These are phyloP conservation scores for Tenthredo scrophulariae DNA, from an alignment of 2,888 invertebrate species.

Conservation along the genomic window DNA sequence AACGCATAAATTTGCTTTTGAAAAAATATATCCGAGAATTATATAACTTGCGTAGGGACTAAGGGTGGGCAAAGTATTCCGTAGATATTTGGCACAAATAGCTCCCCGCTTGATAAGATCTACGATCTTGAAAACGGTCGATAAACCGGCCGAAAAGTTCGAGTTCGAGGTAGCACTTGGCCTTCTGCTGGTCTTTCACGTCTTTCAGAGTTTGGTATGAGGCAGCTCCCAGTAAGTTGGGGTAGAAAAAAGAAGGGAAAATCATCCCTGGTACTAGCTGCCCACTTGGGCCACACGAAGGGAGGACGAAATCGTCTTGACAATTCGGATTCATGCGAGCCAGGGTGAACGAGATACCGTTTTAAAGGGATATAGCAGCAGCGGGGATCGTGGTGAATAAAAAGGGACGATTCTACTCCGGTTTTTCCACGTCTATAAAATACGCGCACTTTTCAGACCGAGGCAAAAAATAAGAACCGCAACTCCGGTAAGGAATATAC, in stretches of 20 bases:
- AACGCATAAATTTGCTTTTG: neutral
- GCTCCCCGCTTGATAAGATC: slow-evolving; percentile 13
- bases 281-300: slow-evolving; percentile 24
- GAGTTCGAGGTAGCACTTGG: slow-evolving; percentile 18
- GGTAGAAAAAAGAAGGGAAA: neutral
- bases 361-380: slow-evolving; percentile 1
- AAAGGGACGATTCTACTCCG: neutral
- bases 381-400: neutral
- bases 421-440: neutral
- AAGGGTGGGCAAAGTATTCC: neutral
- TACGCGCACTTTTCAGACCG: neutral
- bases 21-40: neutral
- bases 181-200: neutral
- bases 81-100: neutral
- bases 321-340: slow-evolving; percentile 31
- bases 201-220: neutral
- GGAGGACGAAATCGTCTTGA: neutral
- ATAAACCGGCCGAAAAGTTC: slow-evolving; percentile 29
- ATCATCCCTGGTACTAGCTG: neutral
- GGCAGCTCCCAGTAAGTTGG: neutral
- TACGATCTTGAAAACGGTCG: slow-evolving; percentile 35
- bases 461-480: neutral
- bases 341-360: slow-evolving; percentile 34
- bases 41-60: neutral
- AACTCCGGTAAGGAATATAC: neutral